Evolutionary conservation across 2,888 invertebrate genomes (phyloP).

Genomic region (Acholoe squamosa): DNA sequence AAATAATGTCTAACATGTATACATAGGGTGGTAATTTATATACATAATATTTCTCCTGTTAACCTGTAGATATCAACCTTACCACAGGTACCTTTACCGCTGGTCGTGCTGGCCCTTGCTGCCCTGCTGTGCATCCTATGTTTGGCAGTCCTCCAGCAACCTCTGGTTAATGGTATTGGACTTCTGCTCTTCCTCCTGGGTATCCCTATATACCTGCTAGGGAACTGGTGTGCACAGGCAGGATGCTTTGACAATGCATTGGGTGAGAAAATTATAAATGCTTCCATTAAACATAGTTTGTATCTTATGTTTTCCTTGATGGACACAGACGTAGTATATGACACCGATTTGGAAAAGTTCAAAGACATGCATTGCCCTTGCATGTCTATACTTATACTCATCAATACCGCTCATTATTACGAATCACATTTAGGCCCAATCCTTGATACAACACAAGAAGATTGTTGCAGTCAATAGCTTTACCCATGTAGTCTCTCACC

Average conservation of each 20-base stretch:
- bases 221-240: slow-evolving; percentile 61
- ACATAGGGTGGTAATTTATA: no score
- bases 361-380: neutral
- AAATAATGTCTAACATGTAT: no score
- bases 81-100: slow-evolving; percentile 73
- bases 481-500: neutral
- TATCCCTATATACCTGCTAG: slow-evolving; percentile 76
- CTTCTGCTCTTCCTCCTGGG: slow-evolving; percentile 74
- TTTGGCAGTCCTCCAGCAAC: slow-evolving; percentile 79
- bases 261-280: neutral
- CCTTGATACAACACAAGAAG: neutral
- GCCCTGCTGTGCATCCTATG: slow-evolving; percentile 74
- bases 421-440: no score
- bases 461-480: neutral
- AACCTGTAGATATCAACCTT: no score
- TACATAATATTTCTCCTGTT: no score
- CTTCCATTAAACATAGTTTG: no score
- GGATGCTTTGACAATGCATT: neutral
- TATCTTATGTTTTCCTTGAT: no score
- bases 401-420: neutral
- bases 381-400: neutral
- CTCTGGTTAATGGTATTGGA: slow-evolving; percentile 76
- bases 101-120: slow-evolving; percentile 73
- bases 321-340: no score
- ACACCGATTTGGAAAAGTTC: no score